phyloP scores from a whole-genome alignment of 1,140 invertebrate species.

The Dryas iulia region DNA sequence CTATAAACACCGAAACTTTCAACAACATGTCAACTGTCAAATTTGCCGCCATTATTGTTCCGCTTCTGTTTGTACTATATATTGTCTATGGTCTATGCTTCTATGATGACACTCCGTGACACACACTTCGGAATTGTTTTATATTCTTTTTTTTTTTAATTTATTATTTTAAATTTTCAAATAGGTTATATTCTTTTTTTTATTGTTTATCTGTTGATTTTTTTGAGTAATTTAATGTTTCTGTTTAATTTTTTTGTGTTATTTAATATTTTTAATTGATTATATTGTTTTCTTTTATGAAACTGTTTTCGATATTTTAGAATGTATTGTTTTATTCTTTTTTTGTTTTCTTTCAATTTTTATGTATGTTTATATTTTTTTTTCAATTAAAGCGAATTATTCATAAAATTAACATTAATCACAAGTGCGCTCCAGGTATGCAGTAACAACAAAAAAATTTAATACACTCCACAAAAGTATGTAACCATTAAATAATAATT shows the following conservation, averaged over 20 bases:
- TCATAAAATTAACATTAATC: neutral
- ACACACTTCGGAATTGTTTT: neutral
- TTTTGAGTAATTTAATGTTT: neutral
- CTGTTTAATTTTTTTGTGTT: neutral
- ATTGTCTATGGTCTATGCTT: neutral
- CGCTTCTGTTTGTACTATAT: neutral
- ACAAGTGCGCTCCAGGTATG: neutral
- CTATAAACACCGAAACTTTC: conserved; percentile 66
- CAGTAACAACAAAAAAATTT: neutral
- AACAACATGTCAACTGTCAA: conserved; percentile 32
- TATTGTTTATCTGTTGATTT: neutral
- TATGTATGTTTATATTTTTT: neutral
- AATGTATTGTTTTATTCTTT: neutral
- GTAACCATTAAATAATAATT: no score
- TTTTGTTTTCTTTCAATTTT: neutral
- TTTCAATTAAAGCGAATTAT: neutral
- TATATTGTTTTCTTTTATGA: neutral
- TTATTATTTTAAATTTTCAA: neutral
- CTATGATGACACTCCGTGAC: neutral
- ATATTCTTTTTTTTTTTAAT: neutral
- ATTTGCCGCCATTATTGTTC: conserved; percentile 8
- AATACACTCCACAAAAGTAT: no score
- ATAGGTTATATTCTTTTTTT: neutral
- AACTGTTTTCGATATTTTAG: neutral
- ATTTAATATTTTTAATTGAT: neutral